Percentiles rank a stretch among this genome's conserved stretches.
Evolutionary conservation across 2,113 vertebrate species (phyloP).

Genomic region (Amia ocellicauda): DNA sequence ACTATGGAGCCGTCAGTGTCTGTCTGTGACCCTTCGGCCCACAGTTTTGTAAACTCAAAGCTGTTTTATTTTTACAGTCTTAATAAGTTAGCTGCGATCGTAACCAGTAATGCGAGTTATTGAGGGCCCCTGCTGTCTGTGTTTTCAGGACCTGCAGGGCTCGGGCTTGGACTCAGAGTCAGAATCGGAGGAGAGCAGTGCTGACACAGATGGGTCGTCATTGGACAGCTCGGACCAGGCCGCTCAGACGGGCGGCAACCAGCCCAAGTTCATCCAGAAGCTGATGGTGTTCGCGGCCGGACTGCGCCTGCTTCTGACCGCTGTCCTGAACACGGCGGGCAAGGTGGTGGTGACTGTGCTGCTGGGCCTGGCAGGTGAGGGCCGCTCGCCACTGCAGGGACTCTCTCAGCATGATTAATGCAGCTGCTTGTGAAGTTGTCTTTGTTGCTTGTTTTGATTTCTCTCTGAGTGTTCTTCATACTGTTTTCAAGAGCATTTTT

Average conservation of each 20-base stretch:
- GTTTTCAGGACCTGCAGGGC: constrained; percentile 46
- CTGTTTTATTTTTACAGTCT: too few relatives aligned
- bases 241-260: constrained; percentile 19
- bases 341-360: constrained; percentile 70
- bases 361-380: constrained; percentile 75
- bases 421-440: not conserved
- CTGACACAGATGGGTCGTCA: constrained; percentile 43
- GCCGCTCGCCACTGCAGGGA: too few relatives aligned
- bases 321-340: constrained; percentile 59
- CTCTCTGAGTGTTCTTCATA: not conserved
- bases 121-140: too few relatives aligned
- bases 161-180: constrained; percentile 60
- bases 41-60: too few relatives aligned
- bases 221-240: constrained; percentile 53
- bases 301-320: constrained; percentile 56
- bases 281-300: constrained; percentile 55
- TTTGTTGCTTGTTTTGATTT: not conserved
- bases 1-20: too few relatives aligned
- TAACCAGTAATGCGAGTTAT: too few relatives aligned
- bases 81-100: too few relatives aligned
- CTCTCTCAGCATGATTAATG: not conserved
- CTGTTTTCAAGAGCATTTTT: too few relatives aligned
- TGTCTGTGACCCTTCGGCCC: too few relatives aligned
- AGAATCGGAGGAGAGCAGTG: constrained; percentile 40
- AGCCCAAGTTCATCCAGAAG: constrained; percentile 64